Evolutionary conservation across 2,888 invertebrate species (phyloP).

Genomic region (Acholoe squamosa): DNA sequence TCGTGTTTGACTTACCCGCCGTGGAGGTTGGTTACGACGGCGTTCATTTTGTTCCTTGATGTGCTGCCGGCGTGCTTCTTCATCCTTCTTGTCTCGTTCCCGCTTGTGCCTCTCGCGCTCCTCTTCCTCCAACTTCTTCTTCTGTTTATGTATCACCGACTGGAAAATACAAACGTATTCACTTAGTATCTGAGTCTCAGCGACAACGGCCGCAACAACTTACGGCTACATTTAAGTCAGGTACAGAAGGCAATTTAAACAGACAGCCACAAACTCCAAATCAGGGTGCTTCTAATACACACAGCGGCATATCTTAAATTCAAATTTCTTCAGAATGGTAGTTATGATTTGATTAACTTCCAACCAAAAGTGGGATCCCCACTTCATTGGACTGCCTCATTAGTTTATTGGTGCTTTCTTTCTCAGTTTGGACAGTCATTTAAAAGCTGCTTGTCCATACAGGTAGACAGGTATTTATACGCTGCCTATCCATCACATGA

Average conservation of each 20-base stretch:
- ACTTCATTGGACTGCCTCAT: no score
- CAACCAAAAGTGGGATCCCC: no score
- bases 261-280: neutral
- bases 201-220: neutral
- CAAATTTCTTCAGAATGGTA: no score
- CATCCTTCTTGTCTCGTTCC: conserved; percentile 46
- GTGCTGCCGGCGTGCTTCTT: conserved; percentile 42
- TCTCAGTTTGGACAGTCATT: no score
- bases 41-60: conserved; percentile 50
- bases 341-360: no score
- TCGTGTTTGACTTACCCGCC: neutral
- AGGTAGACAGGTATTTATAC: no score
- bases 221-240: neutral
- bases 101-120: conserved; percentile 24
- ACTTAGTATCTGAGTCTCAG: neutral
- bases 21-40: neutral
- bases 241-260: neutral
- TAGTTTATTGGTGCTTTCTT: no score
- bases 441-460: no score
- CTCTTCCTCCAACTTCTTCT: conserved; percentile 26
- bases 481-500: no score
- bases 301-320: no score
- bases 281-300: neutral
- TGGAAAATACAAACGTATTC: neutral
- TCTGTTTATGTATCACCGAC: conserved; percentile 57